These are phyloP conservation scores for Lucinisca nassula DNA, from an alignment of 2,888 invertebrate genomes.

Conservation along the genomic window DNA sequence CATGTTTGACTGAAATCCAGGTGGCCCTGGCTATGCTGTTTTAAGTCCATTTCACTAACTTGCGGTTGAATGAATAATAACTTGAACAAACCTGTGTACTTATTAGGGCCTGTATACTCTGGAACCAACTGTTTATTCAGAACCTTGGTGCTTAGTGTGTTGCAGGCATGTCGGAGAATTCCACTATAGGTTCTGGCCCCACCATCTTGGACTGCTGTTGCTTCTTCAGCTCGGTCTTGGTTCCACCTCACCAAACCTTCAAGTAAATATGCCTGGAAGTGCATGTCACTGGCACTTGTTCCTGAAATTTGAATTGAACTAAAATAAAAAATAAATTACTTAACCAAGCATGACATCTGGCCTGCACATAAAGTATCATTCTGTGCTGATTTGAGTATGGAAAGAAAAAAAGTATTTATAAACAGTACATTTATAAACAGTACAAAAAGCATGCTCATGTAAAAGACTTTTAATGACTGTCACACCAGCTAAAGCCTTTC, in stretches of 20 bases:
- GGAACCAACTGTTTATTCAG: slow-evolving; percentile 21
- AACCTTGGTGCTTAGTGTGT: slow-evolving; percentile 21
- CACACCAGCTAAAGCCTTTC: no score
- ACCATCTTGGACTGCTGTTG: no score
- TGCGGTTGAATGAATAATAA: not conserved
- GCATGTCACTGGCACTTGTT: slow-evolving; percentile 51
- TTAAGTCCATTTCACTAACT: not conserved
- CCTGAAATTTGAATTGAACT: slow-evolving; percentile 29
- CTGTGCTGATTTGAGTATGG: no score
- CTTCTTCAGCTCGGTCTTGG: slow-evolving; percentile 43
- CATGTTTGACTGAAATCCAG: not conserved
- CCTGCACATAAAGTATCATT: no score
- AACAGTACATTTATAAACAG: no score
- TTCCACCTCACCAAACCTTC: slow-evolving; percentile 64
- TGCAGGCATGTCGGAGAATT: slow-evolving; percentile 35
- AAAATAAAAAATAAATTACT: no score
- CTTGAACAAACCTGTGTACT: slow-evolving; percentile 46
- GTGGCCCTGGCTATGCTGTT: not conserved
- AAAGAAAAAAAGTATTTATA: no score
- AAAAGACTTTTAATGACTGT: no score
- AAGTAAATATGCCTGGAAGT: slow-evolving; percentile 66
- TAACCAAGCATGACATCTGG: no score
- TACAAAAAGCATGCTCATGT: no score
- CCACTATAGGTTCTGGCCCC: slow-evolving; percentile 33
- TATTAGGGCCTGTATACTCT: slow-evolving; percentile 19